phyloP scores from a whole-genome alignment of 2,888 invertebrate species.

The Plagodis pulveraria region DNA sequence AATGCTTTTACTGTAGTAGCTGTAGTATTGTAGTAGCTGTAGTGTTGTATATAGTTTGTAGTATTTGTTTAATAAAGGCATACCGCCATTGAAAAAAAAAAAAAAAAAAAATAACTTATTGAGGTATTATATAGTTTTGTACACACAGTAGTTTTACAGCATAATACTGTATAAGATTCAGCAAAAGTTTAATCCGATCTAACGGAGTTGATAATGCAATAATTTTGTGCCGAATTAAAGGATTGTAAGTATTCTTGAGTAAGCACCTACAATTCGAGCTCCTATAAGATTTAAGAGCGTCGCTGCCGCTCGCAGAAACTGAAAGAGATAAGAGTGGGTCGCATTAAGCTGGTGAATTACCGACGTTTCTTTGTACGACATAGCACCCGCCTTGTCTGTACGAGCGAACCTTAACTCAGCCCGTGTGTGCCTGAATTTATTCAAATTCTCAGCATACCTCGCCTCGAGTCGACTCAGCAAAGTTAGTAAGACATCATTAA shows the following conservation, averaged over 20 bases:
- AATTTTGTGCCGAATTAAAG: constrained; percentile 69
- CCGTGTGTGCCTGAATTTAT: constrained; percentile 64
- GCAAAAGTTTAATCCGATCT: constrained; percentile 34
- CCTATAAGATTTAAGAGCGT: constrained; percentile 68
- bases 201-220: constrained; percentile 61
- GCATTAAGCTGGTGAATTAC: constrained; percentile 70
- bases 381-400: constrained; percentile 47
- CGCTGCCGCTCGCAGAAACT: constrained; percentile 59
- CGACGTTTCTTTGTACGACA: constrained; percentile 64
- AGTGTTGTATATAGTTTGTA: too few relatives aligned
- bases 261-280: constrained; percentile 58
- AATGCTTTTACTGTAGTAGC: too few relatives aligned
- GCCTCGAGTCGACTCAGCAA: constrained; percentile 52
- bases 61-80: too few relatives aligned
- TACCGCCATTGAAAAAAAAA: too few relatives aligned
- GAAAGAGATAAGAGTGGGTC: constrained; percentile 69
- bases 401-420: constrained; percentile 51
- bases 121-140: too few relatives aligned
- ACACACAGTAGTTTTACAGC: background rate
- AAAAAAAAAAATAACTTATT: too few relatives aligned
- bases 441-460: constrained; percentile 68
- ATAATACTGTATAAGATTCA: constrained; percentile 4
- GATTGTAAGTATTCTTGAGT: constrained; percentile 66
- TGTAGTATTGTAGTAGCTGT: too few relatives aligned
- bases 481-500: constrained; percentile 73